phyloP scores from a whole-genome alignment of 2,797 vertebrate species.

The Epinephelus malabaricus region DNA sequence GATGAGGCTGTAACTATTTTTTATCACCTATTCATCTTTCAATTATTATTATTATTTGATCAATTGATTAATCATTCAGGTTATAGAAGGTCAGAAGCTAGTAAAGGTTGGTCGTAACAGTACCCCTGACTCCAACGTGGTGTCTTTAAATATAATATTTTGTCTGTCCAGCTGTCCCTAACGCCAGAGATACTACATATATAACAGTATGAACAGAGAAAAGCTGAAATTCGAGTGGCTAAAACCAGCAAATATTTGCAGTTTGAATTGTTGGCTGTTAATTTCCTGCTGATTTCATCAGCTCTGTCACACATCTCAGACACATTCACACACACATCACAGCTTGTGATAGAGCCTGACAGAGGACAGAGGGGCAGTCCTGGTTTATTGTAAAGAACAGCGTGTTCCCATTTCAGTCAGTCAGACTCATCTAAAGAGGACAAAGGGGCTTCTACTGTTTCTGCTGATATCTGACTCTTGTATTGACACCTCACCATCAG shows the following conservation, averaged over 20 bases:
- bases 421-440: conserved; percentile 14
- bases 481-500: not conserved
- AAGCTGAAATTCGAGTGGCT: not conserved
- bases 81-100: not conserved
- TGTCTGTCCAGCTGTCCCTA: not conserved
- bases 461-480: not conserved
- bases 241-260: not conserved
- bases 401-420: conserved; percentile 29
- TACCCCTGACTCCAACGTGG: not conserved
- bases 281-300: too few relatives aligned
- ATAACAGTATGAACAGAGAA: not conserved
- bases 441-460: conserved; percentile 24
- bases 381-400: conserved; percentile 37
- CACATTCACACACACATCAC: too few relatives aligned
- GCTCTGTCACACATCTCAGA: not conserved
- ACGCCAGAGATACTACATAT: rapidly evolving
- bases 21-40: not conserved
- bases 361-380: conserved; percentile 11
- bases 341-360: not conserved
- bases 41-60: not conserved
- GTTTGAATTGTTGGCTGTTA: not conserved
- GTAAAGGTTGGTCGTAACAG: not conserved
- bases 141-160: not conserved
- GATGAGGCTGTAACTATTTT: too few relatives aligned
- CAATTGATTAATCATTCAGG: not conserved